phyloP scores from a whole-genome alignment of 2,797 vertebrate genomes.

The Parauchenoglanis punctatus region DNA sequence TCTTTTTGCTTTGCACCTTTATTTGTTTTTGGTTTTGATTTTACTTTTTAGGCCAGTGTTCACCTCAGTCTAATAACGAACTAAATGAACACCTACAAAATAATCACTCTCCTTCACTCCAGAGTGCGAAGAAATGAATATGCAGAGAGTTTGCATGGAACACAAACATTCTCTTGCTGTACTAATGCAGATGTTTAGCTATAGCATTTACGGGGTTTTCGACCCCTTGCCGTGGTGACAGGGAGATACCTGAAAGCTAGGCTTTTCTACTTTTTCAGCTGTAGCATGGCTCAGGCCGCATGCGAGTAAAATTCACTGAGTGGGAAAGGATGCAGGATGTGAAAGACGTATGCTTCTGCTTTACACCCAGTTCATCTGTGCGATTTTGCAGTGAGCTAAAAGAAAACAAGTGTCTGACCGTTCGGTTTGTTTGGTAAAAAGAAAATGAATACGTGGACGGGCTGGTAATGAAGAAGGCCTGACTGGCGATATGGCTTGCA shows the following conservation, averaged over 20 bases:
- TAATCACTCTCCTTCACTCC: background rate
- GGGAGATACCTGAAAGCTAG: background rate
- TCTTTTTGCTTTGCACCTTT: background rate
- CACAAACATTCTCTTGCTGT: background rate
- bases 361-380: no score
- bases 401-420: no score
- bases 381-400: no score
- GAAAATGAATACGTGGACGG: no score
- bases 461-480: no score
- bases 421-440: no score
- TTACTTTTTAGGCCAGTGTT: background rate
- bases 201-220: background rate
- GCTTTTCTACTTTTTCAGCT: background rate
- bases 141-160: background rate
- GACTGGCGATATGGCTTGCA: no score
- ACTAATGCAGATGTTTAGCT: background rate
- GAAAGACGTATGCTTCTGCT: background rate
- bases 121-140: background rate
- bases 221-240: background rate
- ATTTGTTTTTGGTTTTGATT: background rate
- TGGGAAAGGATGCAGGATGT: background rate
- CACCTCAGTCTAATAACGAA: background rate
- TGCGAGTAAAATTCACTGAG: background rate
- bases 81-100: background rate
- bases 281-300: background rate